Percentiles rank a stretch among this genome's conserved stretches.
phyloP scores from a whole-genome alignment of 1,140 invertebrate genomes.

The Brachionus paranguensis region DNA sequence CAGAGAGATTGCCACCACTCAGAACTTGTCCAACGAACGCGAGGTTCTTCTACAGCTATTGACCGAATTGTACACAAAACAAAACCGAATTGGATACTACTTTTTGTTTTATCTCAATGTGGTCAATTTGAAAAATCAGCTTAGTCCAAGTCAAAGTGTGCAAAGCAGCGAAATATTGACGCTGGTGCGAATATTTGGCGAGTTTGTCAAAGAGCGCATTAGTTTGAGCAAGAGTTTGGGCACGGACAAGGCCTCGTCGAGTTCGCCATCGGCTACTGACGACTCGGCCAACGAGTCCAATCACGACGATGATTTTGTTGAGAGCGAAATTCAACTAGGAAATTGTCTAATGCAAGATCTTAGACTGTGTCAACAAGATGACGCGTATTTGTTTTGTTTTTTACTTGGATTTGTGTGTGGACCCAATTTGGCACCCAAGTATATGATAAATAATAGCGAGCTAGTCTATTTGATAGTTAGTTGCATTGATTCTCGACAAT shows the following conservation, averaged over 20 bases:
- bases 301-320: neutral
- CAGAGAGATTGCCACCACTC: neutral
- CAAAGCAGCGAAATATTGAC: neutral
- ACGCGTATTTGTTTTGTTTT: neutral
- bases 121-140: neutral
- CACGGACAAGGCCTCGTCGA: neutral
- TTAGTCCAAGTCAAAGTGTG: neutral
- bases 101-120: slow-evolving; percentile 30
- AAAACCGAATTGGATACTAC: slow-evolving; percentile 8
- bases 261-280: neutral
- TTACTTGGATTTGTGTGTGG: slow-evolving; percentile 21
- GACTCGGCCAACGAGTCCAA: neutral
- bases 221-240: neutral
- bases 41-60: neutral
- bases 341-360: slow-evolving; percentile 32
- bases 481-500: neutral
- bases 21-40: slow-evolving; percentile 9
- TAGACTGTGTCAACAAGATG: slow-evolving; percentile 31
- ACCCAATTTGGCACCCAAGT: neutral
- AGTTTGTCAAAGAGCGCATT: neutral
- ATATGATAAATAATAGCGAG: slow-evolving; percentile 31
- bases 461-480: slow-evolving; percentile 33
- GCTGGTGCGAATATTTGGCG: neutral
- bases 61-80: slow-evolving; percentile 18
- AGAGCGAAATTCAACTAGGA: neutral